These are phyloP conservation scores for Schizopygopsis pylzovi DNA, from an alignment of 2,797 vertebrate genomes.

Conservation along the genomic window DNA sequence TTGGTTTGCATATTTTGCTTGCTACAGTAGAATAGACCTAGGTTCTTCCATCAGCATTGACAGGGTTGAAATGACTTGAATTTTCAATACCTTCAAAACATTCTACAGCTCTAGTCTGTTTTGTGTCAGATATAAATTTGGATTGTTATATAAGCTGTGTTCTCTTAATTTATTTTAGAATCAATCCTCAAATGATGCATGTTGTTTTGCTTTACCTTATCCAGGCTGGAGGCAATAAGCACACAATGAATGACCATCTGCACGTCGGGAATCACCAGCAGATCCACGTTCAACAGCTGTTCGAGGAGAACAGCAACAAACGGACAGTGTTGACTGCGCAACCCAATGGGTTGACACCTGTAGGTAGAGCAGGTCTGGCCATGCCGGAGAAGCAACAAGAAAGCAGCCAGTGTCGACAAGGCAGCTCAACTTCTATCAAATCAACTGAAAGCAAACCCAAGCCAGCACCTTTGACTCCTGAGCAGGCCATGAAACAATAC, in stretches of 20 bases:
- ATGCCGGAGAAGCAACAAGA: conserved; percentile 85
- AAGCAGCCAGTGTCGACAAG: conserved; percentile 84
- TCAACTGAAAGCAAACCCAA: conserved; percentile 88
- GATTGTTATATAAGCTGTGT: background rate
- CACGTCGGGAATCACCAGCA: conserved; percentile 86
- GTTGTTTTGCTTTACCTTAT: conserved; percentile 59
- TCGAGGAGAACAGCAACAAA: conserved; percentile 96
- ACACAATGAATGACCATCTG: conserved; percentile 90
- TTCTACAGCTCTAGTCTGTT: background rate
- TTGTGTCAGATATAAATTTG: background rate
- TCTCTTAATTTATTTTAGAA: conserved; percentile 13
- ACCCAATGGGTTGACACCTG: conserved; percentile 90
- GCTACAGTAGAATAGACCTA: background rate
- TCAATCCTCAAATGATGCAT: conserved; percentile 11
- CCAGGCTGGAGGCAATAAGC: conserved; percentile 88
- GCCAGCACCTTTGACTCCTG: conserved; percentile 81
- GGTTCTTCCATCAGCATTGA: background rate
- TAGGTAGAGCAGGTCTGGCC: conserved; percentile 83
- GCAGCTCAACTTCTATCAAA: conserved; percentile 90
- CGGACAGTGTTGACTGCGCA: conserved; percentile 90
- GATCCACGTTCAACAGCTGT: conserved; percentile 90
- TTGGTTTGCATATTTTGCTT: conserved; percentile 13
- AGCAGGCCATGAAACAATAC: conserved; percentile 98
- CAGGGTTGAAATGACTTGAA: background rate
- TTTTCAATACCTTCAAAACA: background rate